A percentile compares a stretch with the other conserved stretches of the same genome.
Conservation (phyloP, 2,797 vertebrate genomes). For the Sciaenops ocellatus region DNA sequence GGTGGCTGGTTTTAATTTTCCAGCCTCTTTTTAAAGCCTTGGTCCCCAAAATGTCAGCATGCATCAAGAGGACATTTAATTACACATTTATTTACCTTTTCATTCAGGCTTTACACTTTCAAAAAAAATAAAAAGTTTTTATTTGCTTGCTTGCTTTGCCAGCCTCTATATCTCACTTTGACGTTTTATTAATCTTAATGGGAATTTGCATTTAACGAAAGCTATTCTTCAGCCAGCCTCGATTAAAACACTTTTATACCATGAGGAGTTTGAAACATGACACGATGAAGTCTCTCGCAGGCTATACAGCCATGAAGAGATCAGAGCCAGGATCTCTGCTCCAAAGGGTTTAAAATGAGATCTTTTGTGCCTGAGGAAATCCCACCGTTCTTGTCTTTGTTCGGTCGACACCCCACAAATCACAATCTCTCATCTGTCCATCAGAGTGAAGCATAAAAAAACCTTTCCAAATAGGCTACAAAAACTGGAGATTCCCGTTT, state of each 20-base stretch:
- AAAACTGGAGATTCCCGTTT: neutral
- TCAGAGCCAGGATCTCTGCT: conserved; percentile 39
- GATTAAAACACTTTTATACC: neutral
- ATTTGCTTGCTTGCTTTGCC: conserved; percentile 24
- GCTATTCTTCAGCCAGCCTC: neutral
- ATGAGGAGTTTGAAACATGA: neutral
- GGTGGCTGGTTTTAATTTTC: conserved; percentile 64
- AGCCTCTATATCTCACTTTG: conserved; percentile 8
- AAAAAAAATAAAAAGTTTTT: neutral
- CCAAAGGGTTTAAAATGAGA: conserved; percentile 46
- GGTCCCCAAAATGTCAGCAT: conserved; percentile 58
- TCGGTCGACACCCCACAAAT: conserved; percentile 25
- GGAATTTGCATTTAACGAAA: conserved; percentile 27
- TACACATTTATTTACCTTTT: conserved; percentile 57
- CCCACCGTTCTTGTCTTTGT: conserved; percentile 37
- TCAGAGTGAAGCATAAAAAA: conserved; percentile 32
- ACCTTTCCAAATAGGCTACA: neutral
- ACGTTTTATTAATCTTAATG: conserved; percentile 24
- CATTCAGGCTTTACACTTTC: conserved; percentile 5
- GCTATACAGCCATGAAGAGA: conserved; percentile 28
- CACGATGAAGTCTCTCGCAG: conserved; percentile 8
- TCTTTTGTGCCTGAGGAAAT: conserved; percentile 48
- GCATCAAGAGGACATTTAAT: conserved; percentile 63
- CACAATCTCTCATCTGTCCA: conserved; percentile 35
- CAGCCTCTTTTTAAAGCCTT: conserved; percentile 50